Percentiles rank a stretch among this genome's conserved stretches.
phyloP scores from a whole-genome alignment of 1,140 invertebrate species.

The Argopecten irradians region DNA sequence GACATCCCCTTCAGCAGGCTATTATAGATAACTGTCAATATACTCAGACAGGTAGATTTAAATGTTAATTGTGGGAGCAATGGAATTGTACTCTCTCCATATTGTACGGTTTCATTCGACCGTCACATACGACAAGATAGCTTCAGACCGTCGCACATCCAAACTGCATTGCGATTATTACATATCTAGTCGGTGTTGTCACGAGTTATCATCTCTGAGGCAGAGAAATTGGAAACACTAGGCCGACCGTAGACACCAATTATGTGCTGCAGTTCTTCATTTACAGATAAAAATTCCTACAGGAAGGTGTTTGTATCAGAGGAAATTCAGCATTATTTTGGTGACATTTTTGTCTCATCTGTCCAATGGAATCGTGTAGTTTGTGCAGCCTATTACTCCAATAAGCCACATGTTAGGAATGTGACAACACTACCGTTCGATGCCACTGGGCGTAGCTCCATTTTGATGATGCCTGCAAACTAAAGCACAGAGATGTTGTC shows the following conservation, averaged over 20 bases:
- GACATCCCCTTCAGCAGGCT: background rate
- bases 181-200: background rate
- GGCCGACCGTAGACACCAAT: background rate
- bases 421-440: background rate
- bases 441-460: background rate
- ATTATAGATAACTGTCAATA: background rate
- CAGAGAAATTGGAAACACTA: background rate
- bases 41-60: background rate
- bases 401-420: background rate
- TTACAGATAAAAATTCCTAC: background rate
- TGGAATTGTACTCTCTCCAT: background rate
- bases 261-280: background rate
- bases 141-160: background rate
- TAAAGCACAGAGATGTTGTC: background rate
- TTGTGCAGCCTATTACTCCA: background rate
- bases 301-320: background rate
- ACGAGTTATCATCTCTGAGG: background rate
- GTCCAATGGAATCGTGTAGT: background rate
- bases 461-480: background rate
- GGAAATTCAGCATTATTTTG: background rate
- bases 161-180: background rate
- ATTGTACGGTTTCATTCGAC: background rate
- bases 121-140: background rate
- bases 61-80: background rate
- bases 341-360: background rate